These are phyloP conservation scores for Drosophila colorata DNA, from an alignment of 2,888 invertebrate genomes.

Conservation along the genomic window DNA sequence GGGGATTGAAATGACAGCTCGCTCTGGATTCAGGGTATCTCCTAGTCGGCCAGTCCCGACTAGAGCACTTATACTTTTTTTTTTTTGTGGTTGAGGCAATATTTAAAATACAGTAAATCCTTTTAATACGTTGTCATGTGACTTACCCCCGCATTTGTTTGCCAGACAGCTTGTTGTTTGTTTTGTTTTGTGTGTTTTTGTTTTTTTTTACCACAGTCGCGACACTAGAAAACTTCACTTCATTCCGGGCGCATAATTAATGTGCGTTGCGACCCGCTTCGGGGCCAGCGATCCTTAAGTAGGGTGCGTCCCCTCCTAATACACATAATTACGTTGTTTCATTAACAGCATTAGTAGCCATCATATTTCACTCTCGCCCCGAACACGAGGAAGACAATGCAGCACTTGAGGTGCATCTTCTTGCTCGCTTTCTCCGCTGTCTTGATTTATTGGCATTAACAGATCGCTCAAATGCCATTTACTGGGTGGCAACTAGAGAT, in stretches of 20 bases:
- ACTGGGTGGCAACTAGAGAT: slow-evolving; percentile 77
- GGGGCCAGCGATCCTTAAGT: slow-evolving; percentile 65
- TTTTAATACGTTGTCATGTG: slow-evolving; percentile 63
- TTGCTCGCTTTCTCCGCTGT: slow-evolving; percentile 6
- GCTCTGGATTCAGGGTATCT: too few species aligned
- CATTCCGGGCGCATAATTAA: slow-evolving; percentile 75
- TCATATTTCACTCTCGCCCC: slow-evolving; percentile 75
- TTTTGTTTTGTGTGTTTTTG: slow-evolving; percentile 23
- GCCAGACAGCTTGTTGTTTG: slow-evolving; percentile 43
- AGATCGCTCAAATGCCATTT: slow-evolving; percentile 69
- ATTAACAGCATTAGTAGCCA: slow-evolving; percentile 83
- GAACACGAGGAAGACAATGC: slow-evolving; percentile 41
- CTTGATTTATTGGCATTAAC: slow-evolving; percentile 82
- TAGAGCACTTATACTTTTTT: too few species aligned
- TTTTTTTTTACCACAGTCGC: slow-evolving; percentile 41
- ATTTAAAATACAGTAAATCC: slow-evolving; percentile 59
- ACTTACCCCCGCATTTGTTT: slow-evolving; percentile 51
- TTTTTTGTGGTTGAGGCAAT: slow-evolving; percentile 27
- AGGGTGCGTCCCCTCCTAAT: slow-evolving; percentile 73
- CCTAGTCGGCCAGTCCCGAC: too few species aligned
- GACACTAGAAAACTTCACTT: slow-evolving; percentile 34
- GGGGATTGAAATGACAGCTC: too few species aligned
- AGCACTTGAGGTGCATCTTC: slow-evolving; percentile 62
- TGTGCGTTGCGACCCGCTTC: slow-evolving; percentile 70
- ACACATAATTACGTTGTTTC: slow-evolving; percentile 82